A percentile compares a stretch with the other conserved stretches of the same genome.
Evolutionary conservation across 2,797 vertebrate genomes (phyloP).

Genomic region (Hyperoplus immaculatus): DNA sequence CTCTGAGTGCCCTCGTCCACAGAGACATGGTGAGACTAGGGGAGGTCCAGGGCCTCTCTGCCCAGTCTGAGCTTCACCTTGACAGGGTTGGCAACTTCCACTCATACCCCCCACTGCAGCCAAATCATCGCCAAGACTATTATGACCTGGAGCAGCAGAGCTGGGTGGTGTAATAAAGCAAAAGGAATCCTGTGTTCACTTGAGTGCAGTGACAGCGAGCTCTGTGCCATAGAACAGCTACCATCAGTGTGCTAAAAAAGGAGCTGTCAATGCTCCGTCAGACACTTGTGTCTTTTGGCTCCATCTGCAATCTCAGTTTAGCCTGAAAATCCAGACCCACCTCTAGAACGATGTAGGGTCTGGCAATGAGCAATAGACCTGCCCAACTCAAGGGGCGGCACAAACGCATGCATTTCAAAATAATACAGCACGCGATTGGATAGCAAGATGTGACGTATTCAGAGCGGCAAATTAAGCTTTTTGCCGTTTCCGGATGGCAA

Average conservation of each 20-base stretch:
- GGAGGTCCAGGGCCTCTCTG: conserved; percentile 58
- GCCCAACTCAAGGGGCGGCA: no score
- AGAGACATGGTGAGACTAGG: conserved; percentile 51
- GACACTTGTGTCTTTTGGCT: conserved; percentile 37
- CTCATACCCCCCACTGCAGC: conserved; percentile 37
- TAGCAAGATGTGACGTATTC: no score
- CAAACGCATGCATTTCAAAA: no score
- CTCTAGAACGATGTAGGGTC: not conserved
- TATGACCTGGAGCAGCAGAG: conserved; percentile 58
- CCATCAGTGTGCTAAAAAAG: conserved; percentile 33
- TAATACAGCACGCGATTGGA: no score
- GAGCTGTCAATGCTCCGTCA: conserved; percentile 46
- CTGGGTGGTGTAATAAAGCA: conserved; percentile 62
- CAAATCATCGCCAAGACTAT: conserved; percentile 71
- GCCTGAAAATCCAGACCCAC: conserved; percentile 6
- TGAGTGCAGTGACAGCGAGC: conserved; percentile 31
- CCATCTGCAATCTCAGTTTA: conserved; percentile 13
- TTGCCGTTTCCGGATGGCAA: no score
- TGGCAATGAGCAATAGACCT: no score
- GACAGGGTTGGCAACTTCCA: conserved; percentile 44
- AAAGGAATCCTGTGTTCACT: conserved; percentile 58
- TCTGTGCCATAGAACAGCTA: conserved; percentile 39
- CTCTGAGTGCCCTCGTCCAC: conserved; percentile 63
- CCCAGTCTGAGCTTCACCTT: conserved; percentile 41
- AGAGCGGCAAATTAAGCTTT: no score